A percentile compares a stretch with the other conserved stretches of the same genome.
These are phyloP conservation scores for Tympanuchus pallidicinctus DNA, from an alignment of 2,113 vertebrate genomes.

Conservation along the genomic window DNA sequence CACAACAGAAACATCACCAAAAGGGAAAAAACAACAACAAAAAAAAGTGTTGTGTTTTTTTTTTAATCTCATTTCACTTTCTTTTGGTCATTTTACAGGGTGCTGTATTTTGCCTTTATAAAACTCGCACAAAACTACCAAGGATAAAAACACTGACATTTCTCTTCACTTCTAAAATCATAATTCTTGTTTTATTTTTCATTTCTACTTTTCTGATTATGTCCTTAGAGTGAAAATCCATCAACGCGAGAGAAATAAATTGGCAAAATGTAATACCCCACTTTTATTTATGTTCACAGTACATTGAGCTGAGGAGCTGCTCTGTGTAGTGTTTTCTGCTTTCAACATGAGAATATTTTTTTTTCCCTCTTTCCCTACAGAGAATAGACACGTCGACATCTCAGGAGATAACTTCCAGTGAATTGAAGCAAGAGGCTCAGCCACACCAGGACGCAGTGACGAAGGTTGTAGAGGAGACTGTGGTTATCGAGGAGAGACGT, in stretches of 20 bases:
- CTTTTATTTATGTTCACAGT: not conserved
- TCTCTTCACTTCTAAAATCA: not conserved
- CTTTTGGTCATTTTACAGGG: constrained; percentile 16
- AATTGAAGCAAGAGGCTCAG: constrained; percentile 50
- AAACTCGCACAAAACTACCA: not conserved
- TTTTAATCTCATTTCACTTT: constrained; percentile 5
- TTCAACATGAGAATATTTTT: not conserved
- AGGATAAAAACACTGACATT: not conserved
- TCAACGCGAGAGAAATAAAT: not conserved
- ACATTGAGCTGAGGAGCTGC: not conserved
- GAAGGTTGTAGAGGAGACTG: constrained; percentile 79
- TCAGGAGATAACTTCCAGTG: constrained; percentile 60
- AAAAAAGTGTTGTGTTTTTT: not conserved
- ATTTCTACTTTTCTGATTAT: not conserved
- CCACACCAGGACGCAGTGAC: constrained; percentile 47
- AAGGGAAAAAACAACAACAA: not conserved
- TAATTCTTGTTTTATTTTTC: not conserved
- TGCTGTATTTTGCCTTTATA: constrained; percentile 54
- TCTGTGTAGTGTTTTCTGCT: not conserved
- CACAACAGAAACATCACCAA: not conserved
- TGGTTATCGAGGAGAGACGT: constrained; percentile 75
- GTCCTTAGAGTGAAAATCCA: not conserved
- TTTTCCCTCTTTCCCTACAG: constrained; percentile 52
- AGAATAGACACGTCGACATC: constrained; percentile 69
- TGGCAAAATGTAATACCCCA: constrained; percentile 27